Base-by-base conservation (phyloP, 2,888 invertebrate genomes). In the Rutpela maculata region DNA sequence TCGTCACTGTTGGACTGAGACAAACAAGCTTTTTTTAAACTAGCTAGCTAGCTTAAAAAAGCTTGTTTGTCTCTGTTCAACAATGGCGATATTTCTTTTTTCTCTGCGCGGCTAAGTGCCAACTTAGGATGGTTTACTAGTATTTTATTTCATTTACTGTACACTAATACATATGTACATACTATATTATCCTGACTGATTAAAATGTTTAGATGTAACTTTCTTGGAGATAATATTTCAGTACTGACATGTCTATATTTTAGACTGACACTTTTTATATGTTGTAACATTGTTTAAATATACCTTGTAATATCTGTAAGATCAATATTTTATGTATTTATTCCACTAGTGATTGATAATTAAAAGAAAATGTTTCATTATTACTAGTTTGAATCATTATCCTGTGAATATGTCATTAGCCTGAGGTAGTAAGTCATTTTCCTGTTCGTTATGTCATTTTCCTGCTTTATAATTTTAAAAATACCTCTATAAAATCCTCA, bases 331-430 rank as follows among this genome's bases (percentile, higher is more conserved):
- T n/a, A 50, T 43, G 12, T 12, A 50, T 50, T 50, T 50, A 50
- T 50, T 50, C 15, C 50, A n/a, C n/a, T n/a, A 50, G 50, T 50
- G n/a, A 12, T n/a, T 50, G 50, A 50, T 50, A 50, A 50, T 50
- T 50, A n/a, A 50, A 50, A 50, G n/a, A n/a, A 50, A n/a, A 50
- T n/a, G n/a, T 12, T 50, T 50, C 50, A n/a, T 50, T 50, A 50
- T 50, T n/a, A 50, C 15, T 50, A 50, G 50, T 50, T n/a, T 50
- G n/a, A 43, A 50, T 50, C 50, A n/a, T 50, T 50, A 50, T 50
- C 50, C 50, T 50, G n/a, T 6, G 6, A 50, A 50, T n/a, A 50
- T 50, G 50, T 50, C 50, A 50, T 50, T 50, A 50, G 50, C 50
- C 50, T 50, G 50, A 50, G 50, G 50, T 50, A n/a, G 50, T n/a